Conservation (phyloP, 2,113 vertebrate species). For the Lasiurus borealis region DNA sequence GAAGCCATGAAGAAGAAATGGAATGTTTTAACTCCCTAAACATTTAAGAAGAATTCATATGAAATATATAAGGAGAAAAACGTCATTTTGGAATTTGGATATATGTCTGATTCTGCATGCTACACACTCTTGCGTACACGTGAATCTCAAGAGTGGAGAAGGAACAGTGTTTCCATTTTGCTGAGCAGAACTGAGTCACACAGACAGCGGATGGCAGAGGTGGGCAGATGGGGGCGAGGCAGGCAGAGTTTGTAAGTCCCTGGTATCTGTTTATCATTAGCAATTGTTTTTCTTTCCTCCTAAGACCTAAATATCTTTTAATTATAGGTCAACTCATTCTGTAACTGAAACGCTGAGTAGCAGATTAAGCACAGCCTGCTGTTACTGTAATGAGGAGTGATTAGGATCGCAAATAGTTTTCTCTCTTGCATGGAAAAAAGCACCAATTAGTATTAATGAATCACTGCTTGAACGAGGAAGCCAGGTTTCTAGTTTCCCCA, state of each 20-base stretch:
- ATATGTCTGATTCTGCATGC: neutral
- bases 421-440: slow-evolving; percentile 71
- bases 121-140: neutral
- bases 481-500: slow-evolving; percentile 80
- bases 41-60: neutral
- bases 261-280: slow-evolving; percentile 63
- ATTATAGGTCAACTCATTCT: slow-evolving; percentile 73
- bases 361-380: slow-evolving; percentile 82
- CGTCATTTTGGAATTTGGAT: neutral
- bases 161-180: neutral
- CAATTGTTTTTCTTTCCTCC: slow-evolving; percentile 62
- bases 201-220: neutral
- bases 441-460: slow-evolving; percentile 89
- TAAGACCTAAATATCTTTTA: slow-evolving; percentile 67
- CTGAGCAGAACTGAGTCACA: neutral
- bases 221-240: neutral
- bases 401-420: slow-evolving; percentile 83
- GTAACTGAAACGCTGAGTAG: slow-evolving; percentile 73
- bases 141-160: neutral
- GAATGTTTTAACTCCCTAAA: neutral
- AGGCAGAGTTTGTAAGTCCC: neutral
- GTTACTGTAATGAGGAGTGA: slow-evolving; percentile 84
- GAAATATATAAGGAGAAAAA: neutral
- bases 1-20: neutral
- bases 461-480: slow-evolving; percentile 79